Evolutionary conservation across 2,888 invertebrate species (phyloP), one percentile per base, ranked within the genome.

Genomic region (Hirtodrosophila confusa): DNA sequence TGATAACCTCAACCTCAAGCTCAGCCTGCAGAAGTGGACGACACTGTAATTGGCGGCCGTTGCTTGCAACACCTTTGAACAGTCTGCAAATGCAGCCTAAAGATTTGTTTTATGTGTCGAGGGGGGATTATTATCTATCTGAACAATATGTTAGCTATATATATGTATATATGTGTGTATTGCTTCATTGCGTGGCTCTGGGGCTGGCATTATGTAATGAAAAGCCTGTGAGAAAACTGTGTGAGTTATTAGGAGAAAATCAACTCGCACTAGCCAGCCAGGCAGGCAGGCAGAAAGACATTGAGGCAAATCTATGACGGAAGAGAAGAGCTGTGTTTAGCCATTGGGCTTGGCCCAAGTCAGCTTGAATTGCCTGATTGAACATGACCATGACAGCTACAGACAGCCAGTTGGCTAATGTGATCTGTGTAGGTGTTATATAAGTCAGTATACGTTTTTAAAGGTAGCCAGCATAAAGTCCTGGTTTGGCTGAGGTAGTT

Each of bases 121-220:
- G 11, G 84, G 86, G 83, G 86, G 77, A 80, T 84, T 67, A 58
- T 74, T 83, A 80, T 86, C 80, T 71, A 75, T 55, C 66, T 75
- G 44, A 51, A 61, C 68, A 80, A 62, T 79, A 83, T 63, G 48
- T 67, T 60, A 54, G 40, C 43, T 37, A 54, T 53, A 48, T 54
- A 54, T n/a, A n/a, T n/a, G n/a, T 57, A 61, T 58, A 61, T 63
- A 68, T 45, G 45, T 50, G 33, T 53, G 44, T 33, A 48, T 58
- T 48, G 57, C 53, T 68, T 44, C 68, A 54, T 68, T 69, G 72
- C 68, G 69, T 72, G 55, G 75, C 72, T 74, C 12, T 69, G 55
- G 63, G 63, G 69, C 58, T 37, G 36, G 7, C 47, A 69, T 73
- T 69, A 73, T 73, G 76, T 54, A 73, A 73, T 75, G 56, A 35